phyloP scores from a whole-genome alignment of 1,140 invertebrate genomes.

The Drosophila punjabiensis region DNA sequence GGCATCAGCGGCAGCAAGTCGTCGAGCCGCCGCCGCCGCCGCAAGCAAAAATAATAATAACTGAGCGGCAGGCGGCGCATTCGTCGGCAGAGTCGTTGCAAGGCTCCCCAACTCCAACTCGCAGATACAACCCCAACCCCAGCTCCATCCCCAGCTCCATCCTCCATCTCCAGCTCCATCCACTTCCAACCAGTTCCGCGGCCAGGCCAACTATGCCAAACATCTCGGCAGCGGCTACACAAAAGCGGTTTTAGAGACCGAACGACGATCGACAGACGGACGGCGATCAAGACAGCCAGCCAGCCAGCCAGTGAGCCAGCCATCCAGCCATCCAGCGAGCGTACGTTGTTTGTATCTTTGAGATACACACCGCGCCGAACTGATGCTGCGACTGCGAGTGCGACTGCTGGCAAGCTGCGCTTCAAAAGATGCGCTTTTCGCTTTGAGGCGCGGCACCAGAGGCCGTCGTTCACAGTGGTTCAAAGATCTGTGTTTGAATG shows the following conservation, averaged over 20 bases:
- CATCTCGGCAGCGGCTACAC: slow-evolving; percentile 73
- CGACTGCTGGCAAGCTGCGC: slow-evolving; percentile 61
- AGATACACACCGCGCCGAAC: slow-evolving; percentile 69
- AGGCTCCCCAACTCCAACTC: slow-evolving; percentile 31
- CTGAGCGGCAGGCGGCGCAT: slow-evolving; percentile 65
- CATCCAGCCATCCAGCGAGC: slow-evolving; percentile 37
- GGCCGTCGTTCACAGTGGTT: slow-evolving; percentile 61
- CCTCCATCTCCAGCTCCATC: slow-evolving; percentile 31
- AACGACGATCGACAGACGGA: slow-evolving; percentile 56
- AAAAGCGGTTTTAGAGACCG: slow-evolving; percentile 76
- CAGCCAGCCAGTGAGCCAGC: neutral
- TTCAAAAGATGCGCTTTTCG: slow-evolving; percentile 83
- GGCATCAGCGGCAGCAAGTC: slow-evolving; percentile 45
- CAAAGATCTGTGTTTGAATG: slow-evolving; percentile 19
- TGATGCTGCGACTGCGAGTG: slow-evolving; percentile 40
- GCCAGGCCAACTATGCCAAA: slow-evolving; percentile 78
- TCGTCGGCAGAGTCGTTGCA: slow-evolving; percentile 63
- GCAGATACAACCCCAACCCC: slow-evolving; percentile 30
- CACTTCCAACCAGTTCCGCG: slow-evolving; percentile 75
- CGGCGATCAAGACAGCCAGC: slow-evolving; percentile 23
- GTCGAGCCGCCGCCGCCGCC: slow-evolving; percentile 72
- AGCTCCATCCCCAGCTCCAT: slow-evolving; percentile 1
- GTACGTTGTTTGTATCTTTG: slow-evolving; percentile 76
- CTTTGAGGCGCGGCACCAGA: slow-evolving; percentile 70
- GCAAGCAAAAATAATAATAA: slow-evolving; percentile 83